These are phyloP conservation scores for Protobothrops flavoviridis DNA, from an alignment of 2,113 vertebrate genomes.

Conservation along the genomic window DNA sequence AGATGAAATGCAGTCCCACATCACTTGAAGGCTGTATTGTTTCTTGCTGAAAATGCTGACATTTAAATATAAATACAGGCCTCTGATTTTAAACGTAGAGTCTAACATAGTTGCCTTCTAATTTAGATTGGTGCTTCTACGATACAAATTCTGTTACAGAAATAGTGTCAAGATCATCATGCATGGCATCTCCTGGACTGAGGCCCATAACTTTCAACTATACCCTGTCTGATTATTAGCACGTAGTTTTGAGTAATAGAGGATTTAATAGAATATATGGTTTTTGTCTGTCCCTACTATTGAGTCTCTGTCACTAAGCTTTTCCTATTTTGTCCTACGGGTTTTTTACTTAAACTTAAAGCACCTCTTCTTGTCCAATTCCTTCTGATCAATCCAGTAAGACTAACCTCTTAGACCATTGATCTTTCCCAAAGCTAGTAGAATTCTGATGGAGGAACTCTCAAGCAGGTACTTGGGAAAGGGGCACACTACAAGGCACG, in stretches of 20 bases:
- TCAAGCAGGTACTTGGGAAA: background rate
- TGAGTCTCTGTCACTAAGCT: constrained; percentile 14
- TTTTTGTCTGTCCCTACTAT: constrained; percentile 16
- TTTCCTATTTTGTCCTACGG: background rate
- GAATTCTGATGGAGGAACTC: background rate
- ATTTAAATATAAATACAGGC: background rate
- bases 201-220: background rate
- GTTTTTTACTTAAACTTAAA: background rate
- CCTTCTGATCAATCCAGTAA: background rate
- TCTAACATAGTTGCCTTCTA: background rate
- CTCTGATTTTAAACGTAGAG: background rate
- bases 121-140: constrained; percentile 27
- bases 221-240: constrained; percentile 5
- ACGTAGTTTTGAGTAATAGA: constrained; percentile 19
- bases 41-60: background rate
- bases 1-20: background rate
- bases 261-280: constrained; percentile 1
- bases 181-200: background rate
- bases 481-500: constrained; percentile 4
- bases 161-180: constrained; percentile 1
- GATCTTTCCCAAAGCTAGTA: background rate
- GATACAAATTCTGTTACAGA: constrained; percentile 27
- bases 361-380: background rate
- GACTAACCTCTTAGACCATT: background rate
- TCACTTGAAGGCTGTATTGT: background rate